Evolutionary conservation across 2,888 invertebrate species (phyloP).

Genomic region (Aelia acuminata): DNA sequence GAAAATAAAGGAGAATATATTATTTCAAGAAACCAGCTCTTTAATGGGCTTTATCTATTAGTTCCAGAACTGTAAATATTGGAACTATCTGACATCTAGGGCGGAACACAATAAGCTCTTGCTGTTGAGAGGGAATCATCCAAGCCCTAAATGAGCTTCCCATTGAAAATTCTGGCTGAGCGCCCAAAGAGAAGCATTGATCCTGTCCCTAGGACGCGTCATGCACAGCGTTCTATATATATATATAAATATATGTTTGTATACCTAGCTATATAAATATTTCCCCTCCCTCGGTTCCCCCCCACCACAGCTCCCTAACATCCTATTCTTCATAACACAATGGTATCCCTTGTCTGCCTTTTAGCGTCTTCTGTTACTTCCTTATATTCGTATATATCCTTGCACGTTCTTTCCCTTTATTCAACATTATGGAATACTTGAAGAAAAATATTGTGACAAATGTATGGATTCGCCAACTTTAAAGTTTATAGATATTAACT

Average conservation of each 20-base stretch:
- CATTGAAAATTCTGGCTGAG: constrained; percentile 3
- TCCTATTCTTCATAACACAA: constrained; percentile 8
- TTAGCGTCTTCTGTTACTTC: constrained; percentile 38
- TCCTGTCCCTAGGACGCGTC: background rate
- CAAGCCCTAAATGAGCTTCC: constrained; percentile 1
- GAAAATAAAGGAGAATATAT: background rate
- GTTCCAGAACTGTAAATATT: background rate
- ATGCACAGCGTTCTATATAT: background rate
- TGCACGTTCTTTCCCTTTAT: background rate
- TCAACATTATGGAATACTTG: background rate
- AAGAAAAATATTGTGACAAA: background rate
- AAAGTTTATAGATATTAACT: no score
- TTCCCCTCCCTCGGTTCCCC: background rate
- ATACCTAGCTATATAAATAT: constrained; percentile 7
- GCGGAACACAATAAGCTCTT: background rate
- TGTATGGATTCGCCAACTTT: no score
- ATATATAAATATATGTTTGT: constrained; percentile 41
- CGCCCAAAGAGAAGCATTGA: constrained; percentile 16
- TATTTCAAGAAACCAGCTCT: background rate
- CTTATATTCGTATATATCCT: background rate
- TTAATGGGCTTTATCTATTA: constrained; percentile 7
- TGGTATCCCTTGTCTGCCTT: constrained; percentile 23
- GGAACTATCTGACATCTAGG: constrained; percentile 2
- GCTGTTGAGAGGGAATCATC: background rate
- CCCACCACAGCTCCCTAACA: no score